These are phyloP conservation scores for Enteromius thamalakanensis DNA, from an alignment of 2,797 vertebrate species.

Conservation along the genomic window DNA sequence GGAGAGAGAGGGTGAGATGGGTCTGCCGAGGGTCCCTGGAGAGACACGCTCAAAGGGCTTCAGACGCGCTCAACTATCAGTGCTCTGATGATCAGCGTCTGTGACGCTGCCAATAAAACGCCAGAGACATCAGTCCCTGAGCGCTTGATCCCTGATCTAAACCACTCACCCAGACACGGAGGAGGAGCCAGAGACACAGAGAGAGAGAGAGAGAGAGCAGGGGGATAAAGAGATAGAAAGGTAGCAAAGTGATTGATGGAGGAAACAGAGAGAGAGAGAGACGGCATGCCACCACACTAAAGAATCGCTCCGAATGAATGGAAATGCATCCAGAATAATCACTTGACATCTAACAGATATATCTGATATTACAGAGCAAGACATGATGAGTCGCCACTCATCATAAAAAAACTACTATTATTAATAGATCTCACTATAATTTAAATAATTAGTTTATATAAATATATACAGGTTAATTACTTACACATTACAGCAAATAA, in stretches of 20 bases:
- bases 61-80: conserved; percentile 39
- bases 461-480: background rate
- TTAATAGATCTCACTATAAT: no score
- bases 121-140: conserved; percentile 73
- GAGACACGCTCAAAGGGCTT: conserved; percentile 29
- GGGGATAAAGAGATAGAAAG: conserved; percentile 26
- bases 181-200: conserved; percentile 10
- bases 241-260: conserved; percentile 23
- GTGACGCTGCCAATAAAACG: conserved; percentile 71
- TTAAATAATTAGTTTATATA: background rate
- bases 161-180: conserved; percentile 49
- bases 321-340: background rate
- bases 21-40: conserved; percentile 46
- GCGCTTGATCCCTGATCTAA: conserved; percentile 72
- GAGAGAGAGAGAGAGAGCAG: conserved; percentile 16
- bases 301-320: background rate
- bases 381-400: background rate
- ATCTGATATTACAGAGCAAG: background rate
- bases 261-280: background rate
- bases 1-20: conserved; percentile 67
- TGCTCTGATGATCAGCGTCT: conserved; percentile 72
- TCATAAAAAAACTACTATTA: no score
- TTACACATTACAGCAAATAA: background rate
- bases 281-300: background rate
- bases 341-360: background rate